phyloP scores from a whole-genome alignment of 2,888 invertebrate genomes.

The Aphidoletes aphidimyza region DNA sequence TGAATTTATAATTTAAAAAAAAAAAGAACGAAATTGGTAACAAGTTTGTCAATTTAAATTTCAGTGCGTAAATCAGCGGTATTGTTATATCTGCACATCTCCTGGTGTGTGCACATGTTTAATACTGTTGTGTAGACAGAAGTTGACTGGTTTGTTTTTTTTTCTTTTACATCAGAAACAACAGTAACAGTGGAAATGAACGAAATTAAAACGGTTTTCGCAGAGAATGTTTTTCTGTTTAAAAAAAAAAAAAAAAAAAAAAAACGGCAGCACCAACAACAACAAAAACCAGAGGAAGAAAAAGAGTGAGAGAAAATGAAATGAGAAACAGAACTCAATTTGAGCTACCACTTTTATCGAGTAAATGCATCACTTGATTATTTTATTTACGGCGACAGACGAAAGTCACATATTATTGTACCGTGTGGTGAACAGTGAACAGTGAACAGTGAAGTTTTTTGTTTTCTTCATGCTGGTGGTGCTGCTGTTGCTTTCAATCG shows the following conservation, averaged over 20 bases:
- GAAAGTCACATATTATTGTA: neutral
- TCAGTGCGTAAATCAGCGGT: neutral
- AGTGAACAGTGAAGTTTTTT: neutral
- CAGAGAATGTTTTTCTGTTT: no score
- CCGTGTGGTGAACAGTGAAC: neutral
- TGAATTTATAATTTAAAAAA: no score
- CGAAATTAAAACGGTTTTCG: neutral
- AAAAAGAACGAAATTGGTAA: neutral
- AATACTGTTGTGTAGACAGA: no score
- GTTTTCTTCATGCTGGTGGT: no score
- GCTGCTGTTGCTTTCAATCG: neutral
- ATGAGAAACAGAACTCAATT: neutral
- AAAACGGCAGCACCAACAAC: no score
- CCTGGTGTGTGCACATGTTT: no score
- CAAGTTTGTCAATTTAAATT: neutral
- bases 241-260: neutral
- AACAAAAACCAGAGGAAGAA: neutral
- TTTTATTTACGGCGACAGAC: neutral
- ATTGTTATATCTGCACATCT: no score
- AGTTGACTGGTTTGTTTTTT: no score
- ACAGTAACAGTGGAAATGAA: neutral
- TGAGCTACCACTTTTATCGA: constrained; percentile 24
- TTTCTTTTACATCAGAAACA: neutral
- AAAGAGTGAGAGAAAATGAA: neutral
- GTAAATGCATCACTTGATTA: neutral